Percentiles rank a stretch among this genome's conserved stretches.
Evolutionary conservation across 2,888 invertebrate species (phyloP).

Genomic region (Drosophila robusta): DNA sequence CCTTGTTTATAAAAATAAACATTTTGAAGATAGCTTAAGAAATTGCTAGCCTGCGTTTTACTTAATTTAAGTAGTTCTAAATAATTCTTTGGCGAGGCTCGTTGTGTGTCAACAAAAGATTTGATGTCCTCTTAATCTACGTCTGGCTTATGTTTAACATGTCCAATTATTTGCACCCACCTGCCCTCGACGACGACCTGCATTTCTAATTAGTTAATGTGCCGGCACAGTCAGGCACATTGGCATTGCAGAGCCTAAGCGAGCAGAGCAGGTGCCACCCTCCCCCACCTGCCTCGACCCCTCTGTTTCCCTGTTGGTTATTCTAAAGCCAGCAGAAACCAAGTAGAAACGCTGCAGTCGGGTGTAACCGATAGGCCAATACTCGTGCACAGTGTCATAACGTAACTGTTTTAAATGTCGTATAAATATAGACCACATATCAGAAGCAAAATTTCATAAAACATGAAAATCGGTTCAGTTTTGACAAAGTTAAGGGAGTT

Average conservation of each 20-base stretch:
- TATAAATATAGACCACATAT: too few relatives aligned
- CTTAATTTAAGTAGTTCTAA: constrained; percentile 17
- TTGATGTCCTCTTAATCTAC: constrained; percentile 50
- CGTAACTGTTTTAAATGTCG: too few relatives aligned
- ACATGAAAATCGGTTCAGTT: too few relatives aligned
- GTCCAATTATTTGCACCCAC: constrained; percentile 41
- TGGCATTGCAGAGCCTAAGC: constrained; percentile 41
- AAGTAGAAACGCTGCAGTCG: too few relatives aligned
- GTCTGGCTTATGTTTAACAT: constrained; percentile 49
- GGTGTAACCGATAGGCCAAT: too few relatives aligned
- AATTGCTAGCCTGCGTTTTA: background rate
- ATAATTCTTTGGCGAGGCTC: background rate
- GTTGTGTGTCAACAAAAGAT: constrained; percentile 26
- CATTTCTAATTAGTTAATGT: constrained; percentile 76
- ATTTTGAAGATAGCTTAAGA: too few relatives aligned
- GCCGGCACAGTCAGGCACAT: constrained; percentile 56
- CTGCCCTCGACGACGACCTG: constrained; percentile 19
- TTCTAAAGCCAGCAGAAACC: constrained; percentile 11
- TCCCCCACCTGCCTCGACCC: fast-evolving
- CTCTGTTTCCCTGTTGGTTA: constrained; percentile 3
- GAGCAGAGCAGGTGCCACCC: background rate
- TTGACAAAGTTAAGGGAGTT: too few relatives aligned
- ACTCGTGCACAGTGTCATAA: too few relatives aligned
- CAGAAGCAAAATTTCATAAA: too few relatives aligned
- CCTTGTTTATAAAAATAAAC: too few relatives aligned